Percentiles rank a stretch among this genome's conserved stretches.
Evolutionary conservation across 1,140 invertebrate species (phyloP).

Genomic region (Olivierus martensii): DNA sequence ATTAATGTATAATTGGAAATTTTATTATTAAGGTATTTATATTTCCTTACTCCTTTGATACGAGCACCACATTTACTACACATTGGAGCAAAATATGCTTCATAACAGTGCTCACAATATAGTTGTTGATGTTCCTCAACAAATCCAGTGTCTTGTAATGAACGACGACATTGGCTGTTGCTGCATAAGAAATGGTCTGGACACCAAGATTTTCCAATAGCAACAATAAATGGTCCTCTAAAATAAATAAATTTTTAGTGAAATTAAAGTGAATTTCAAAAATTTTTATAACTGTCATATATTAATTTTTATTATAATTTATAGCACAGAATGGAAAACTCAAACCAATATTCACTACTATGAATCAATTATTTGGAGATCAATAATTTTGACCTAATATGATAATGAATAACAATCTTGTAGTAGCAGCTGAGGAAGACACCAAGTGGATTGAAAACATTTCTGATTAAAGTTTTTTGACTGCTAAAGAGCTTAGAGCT

Average conservation of each 20-base stretch:
- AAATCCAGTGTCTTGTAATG: slow-evolving; percentile 90
- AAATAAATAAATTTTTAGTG: slow-evolving; percentile 1
- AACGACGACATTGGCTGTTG: slow-evolving; percentile 71
- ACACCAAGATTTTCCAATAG: slow-evolving; percentile 95
- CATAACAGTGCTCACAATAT: slow-evolving; percentile 97
- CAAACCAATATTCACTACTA: too few relatives aligned
- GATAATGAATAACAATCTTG: too few relatives aligned
- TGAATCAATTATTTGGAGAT: too few relatives aligned
- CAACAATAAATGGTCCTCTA: slow-evolving; percentile 95
- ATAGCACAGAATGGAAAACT: too few relatives aligned
- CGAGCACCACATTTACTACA: slow-evolving; percentile 87
- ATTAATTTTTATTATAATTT: too few relatives aligned
- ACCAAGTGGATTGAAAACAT: too few relatives aligned
- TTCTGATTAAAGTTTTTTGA: too few relatives aligned
- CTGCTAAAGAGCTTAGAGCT: too few relatives aligned
- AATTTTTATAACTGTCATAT: too few relatives aligned
- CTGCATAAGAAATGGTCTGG: slow-evolving; percentile 95
- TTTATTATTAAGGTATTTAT: neutral
- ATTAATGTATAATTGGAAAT: neutral
- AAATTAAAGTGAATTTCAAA: too few relatives aligned
- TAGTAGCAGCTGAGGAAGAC: too few relatives aligned
- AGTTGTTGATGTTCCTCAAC: slow-evolving; percentile 87
- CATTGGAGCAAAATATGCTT: slow-evolving; percentile 82
- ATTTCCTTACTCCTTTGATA: slow-evolving; percentile 59
- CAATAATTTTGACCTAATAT: too few relatives aligned